phyloP scores from a whole-genome alignment of 2,113 vertebrate genomes.

The Onychorhynchus coronatus region DNA sequence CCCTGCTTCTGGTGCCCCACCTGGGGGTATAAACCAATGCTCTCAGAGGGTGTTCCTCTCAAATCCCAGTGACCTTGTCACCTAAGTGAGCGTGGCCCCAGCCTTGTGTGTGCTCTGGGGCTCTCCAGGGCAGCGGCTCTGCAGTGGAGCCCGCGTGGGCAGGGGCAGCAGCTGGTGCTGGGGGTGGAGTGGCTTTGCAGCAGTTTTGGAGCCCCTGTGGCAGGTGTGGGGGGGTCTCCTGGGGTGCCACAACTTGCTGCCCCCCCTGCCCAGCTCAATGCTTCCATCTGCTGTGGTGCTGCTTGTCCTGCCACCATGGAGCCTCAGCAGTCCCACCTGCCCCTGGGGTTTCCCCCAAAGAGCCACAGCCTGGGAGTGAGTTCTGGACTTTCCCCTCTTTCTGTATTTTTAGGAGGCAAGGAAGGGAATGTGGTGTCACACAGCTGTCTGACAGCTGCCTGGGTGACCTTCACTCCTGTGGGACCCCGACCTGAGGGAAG shows the following conservation, averaged over 20 bases:
- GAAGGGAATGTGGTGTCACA: not conserved
- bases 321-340: not conserved
- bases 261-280: not conserved
- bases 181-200: not conserved
- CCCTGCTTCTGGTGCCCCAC: not conserved
- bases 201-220: not conserved
- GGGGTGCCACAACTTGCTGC: not conserved
- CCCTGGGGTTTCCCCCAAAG: rapidly evolving
- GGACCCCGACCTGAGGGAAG: not conserved
- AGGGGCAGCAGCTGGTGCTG: not conserved
- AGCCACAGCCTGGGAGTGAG: not conserved
- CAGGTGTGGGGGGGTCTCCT: not conserved
- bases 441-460: not conserved
- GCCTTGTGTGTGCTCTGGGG: not conserved
- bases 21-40: not conserved
- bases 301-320: not conserved
- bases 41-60: not conserved
- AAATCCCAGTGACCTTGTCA: not conserved
- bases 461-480: not conserved
- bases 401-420: not conserved
- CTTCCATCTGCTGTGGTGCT: not conserved
- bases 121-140: not conserved
- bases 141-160: rapidly evolving
- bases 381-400: not conserved
- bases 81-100: rapidly evolving